Conservation (phyloP, 2,888 invertebrate species). For the Lysandra coridon region DNA sequence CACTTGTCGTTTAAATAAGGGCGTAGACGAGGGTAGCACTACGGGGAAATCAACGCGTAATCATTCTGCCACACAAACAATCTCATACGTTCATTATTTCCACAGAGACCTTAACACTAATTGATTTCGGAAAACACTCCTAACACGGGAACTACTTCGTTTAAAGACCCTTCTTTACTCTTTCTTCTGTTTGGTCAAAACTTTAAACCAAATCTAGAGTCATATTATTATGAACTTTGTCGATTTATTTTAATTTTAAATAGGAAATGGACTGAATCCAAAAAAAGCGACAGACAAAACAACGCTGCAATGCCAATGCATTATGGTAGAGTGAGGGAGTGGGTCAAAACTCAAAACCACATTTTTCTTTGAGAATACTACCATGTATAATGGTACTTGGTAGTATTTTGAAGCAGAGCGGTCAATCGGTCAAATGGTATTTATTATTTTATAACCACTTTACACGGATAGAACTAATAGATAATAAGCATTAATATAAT, state of each 20-base stretch:
- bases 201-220: not conserved
- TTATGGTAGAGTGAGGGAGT: too few relatives aligned
- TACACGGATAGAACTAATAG: not conserved
- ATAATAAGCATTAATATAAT: not conserved
- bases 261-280: too few relatives aligned
- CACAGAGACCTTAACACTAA: not conserved
- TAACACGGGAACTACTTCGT: not conserved
- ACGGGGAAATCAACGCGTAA: not conserved
- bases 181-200: not conserved
- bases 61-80: not conserved
- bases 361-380: too few relatives aligned
- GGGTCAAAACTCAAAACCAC: too few relatives aligned
- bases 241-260: too few relatives aligned
- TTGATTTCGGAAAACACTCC: conserved; percentile 10
- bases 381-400: too few relatives aligned
- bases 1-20: not conserved
- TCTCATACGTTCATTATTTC: conserved; percentile 15
- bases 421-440: not conserved
- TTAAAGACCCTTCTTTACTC: not conserved
- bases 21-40: not conserved
- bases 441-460: not conserved
- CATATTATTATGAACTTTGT: too few relatives aligned
- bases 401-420: too few relatives aligned
- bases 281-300: too few relatives aligned
- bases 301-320: too few relatives aligned